Conservation (phyloP, 2,797 vertebrate genomes). For the Nothura maculosa region DNA sequence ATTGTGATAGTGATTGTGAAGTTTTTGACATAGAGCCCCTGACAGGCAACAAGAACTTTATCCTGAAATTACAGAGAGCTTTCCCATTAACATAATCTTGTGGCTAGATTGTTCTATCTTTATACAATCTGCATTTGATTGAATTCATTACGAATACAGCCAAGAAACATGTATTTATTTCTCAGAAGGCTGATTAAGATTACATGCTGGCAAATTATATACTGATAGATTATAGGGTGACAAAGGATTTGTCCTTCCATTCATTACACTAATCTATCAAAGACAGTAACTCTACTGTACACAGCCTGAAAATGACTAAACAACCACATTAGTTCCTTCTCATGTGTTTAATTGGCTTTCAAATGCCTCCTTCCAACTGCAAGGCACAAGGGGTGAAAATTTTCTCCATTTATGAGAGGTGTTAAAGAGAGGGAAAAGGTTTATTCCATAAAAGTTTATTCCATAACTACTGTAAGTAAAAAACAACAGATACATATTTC, state of each 20-base stretch:
- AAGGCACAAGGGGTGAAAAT: neutral
- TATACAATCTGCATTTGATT: neutral
- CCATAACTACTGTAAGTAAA: neutral
- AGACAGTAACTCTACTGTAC: neutral
- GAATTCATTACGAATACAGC: neutral
- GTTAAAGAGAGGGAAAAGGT: neutral
- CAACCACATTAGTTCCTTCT: neutral
- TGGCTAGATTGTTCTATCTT: neutral
- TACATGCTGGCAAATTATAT: conserved; percentile 32
- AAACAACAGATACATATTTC: neutral
- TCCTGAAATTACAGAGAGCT: neutral
- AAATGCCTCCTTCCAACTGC: neutral
- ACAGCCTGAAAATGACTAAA: neutral
- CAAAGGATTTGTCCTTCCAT: neutral
- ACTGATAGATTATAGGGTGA: conserved; percentile 8
- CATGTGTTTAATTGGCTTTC: neutral
- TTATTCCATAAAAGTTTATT: neutral
- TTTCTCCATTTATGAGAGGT: neutral
- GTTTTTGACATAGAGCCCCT: neutral
- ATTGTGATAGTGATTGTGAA: too few relatives aligned
- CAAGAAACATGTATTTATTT: neutral
- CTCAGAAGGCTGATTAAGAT: conserved; percentile 19
- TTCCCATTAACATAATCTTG: neutral
- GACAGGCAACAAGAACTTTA: neutral
- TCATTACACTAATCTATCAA: conserved; percentile 38